Base-by-base conservation (phyloP, 2,113 vertebrate species). In the Lonchura striata region DNA sequence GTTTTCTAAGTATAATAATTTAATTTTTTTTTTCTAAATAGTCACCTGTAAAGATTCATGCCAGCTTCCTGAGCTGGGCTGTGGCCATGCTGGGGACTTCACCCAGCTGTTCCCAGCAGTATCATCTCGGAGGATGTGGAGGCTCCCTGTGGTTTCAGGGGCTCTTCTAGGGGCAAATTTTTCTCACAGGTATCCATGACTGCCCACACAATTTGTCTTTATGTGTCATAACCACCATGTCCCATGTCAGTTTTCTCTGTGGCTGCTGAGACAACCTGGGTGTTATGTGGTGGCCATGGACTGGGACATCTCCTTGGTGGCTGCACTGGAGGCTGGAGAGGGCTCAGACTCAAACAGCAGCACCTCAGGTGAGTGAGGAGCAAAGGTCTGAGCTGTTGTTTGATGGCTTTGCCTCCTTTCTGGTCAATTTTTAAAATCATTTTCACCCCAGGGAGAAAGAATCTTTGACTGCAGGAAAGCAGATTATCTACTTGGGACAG, bases 191-290 rank as follows among this genome's bases (percentile, higher is more conserved):
- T 12, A 4, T 50, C 37, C 41, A 14, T 11, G 5, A 3, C 22
- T 79, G 56, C 33, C 25, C 39, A 7, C 22, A 41, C 17, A 52
- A 22, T 23, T 68, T 10, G 1, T 8, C 7, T 63, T 47, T 37
- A 17, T 7, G 3, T 3, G 3, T 33, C n/a, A 31, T 14, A 76
- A 44, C 10, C 16, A 4, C 24, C 6, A 1, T 25, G 10, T 25
- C 11, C 24, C 21, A 3, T 13, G 6, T 22, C 10, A 7, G 2
- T 83, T 87, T 72, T 53, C 37, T 39, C 23, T 70, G 61, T 37
- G 37, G 21, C 59, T 57, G 42, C 57, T 83, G 82, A 35, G 46
- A 18, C 22, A 65, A 5, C 28, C 50, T 75, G 25, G 52, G 16
- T 61, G 27, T 41, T 61, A 7, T 1, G 3, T 61, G 47, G n/a